Conservation (phyloP, 1,140 invertebrate species). For the Apis dorsata region DNA sequence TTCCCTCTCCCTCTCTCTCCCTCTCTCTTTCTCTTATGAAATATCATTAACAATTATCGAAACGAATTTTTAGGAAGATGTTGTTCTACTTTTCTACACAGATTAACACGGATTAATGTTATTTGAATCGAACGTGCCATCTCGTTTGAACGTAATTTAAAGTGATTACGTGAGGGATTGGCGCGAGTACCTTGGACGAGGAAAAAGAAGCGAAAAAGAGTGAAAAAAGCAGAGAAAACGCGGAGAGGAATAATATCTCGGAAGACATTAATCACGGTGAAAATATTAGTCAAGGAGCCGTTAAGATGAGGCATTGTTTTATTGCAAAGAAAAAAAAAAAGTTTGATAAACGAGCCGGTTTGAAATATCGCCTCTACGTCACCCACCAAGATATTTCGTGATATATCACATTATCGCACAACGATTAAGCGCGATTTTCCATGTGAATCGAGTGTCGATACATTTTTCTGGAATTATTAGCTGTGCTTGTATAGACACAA, state of each 20-base stretch:
- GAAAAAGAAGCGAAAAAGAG: background rate
- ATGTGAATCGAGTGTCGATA: background rate
- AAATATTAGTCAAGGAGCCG: constrained; percentile 47
- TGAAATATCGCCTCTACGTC: constrained; percentile 21
- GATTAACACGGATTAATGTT: background rate
- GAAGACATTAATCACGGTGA: constrained; percentile 41
- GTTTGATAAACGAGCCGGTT: constrained; percentile 39
- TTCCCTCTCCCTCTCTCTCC: too few species aligned
- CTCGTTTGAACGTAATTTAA: background rate
- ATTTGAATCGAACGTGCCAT: background rate
- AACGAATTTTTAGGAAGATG: too few species aligned
- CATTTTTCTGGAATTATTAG: background rate
- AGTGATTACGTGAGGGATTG: background rate
- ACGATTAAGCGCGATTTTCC: constrained; percentile 15
- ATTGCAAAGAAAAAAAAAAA: background rate
- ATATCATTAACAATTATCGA: too few species aligned
- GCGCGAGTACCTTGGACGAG: background rate
- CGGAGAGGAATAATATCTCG: constrained; percentile 25
- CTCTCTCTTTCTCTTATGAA: too few species aligned
- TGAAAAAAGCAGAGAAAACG: background rate
- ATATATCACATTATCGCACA: constrained; percentile 19
- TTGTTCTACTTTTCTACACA: background rate
- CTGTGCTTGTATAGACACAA: too few species aligned
- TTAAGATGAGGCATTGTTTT: constrained; percentile 42
- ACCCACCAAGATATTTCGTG: background rate